phyloP scores from a whole-genome alignment of 2,888 invertebrate species.

The Eremobia ochroleuca region DNA sequence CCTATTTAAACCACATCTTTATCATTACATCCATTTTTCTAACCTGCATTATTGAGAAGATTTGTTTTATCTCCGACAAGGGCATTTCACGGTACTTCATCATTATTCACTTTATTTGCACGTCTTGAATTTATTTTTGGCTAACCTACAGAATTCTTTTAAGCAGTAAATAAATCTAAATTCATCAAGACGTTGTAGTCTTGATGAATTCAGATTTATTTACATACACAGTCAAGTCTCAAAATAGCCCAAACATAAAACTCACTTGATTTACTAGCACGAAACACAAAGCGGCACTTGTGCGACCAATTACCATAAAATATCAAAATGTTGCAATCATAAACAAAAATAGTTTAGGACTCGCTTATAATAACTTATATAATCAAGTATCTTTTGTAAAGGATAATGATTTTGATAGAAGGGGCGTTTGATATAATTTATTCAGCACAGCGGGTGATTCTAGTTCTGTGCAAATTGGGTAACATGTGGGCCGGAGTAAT shows the following conservation, averaged over 20 bases:
- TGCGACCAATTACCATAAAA: constrained; percentile 79
- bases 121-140: not conserved
- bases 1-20: too few species aligned
- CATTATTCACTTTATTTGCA: not conserved
- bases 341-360: constrained; percentile 73
- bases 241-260: constrained; percentile 43
- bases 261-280: constrained; percentile 32
- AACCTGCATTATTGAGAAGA: not conserved
- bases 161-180: not conserved
- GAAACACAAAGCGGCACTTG: constrained; percentile 73
- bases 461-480: constrained; percentile 85
- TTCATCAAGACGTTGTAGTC: not conserved
- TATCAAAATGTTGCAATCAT: constrained; percentile 70
- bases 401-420: constrained; percentile 80
- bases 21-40: not conserved
- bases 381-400: constrained; percentile 87
- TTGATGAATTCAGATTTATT: too few species aligned
- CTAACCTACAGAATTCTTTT: too few species aligned
- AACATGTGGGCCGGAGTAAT: constrained; percentile 85
- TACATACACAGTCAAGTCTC: not conserved
- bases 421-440: constrained; percentile 86
- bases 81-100: not conserved
- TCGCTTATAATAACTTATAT: constrained; percentile 79
- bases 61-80: not conserved
- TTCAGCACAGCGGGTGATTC: constrained; percentile 87